A percentile compares a stretch with the other conserved stretches of the same genome.
phyloP scores from a whole-genome alignment of 1,140 invertebrate genomes.

The Solen grandis region DNA sequence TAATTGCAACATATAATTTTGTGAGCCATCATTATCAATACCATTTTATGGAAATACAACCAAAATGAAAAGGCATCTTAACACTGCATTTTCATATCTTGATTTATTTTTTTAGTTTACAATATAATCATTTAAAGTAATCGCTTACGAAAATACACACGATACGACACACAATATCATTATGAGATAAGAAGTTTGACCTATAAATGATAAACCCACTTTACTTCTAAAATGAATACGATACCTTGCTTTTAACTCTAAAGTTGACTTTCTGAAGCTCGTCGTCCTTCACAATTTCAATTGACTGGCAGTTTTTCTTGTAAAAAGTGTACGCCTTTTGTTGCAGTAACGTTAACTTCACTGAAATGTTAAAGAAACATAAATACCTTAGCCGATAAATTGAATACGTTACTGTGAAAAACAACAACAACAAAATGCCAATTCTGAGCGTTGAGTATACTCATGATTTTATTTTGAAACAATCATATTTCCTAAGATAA shows the following conservation, averaged over 20 bases:
- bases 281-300: slow-evolving; percentile 78
- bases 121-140: not conserved
- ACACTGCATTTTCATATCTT: not conserved
- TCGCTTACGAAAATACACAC: not conserved
- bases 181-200: not conserved
- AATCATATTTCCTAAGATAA: no score
- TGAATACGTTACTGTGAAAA: no score
- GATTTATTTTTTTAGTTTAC: not conserved
- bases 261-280: slow-evolving; percentile 78
- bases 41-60: no score
- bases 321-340: slow-evolving; percentile 75
- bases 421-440: no score
- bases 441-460: no score
- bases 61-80: not conserved
- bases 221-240: not conserved
- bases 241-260: slow-evolving; percentile 77
- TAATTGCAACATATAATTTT: not conserved
- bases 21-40: no score
- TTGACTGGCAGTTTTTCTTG: slow-evolving; percentile 71
- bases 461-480: no score
- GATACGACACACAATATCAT: not conserved
- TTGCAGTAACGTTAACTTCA: slow-evolving; percentile 71
- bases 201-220: not conserved
- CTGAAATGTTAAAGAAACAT: no score
- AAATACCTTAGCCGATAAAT: not conserved